Evolutionary conservation across 2,888 invertebrate species (phyloP), one percentile per base, ranked within the genome.

Genomic region (Seira sanloemensis): DNA sequence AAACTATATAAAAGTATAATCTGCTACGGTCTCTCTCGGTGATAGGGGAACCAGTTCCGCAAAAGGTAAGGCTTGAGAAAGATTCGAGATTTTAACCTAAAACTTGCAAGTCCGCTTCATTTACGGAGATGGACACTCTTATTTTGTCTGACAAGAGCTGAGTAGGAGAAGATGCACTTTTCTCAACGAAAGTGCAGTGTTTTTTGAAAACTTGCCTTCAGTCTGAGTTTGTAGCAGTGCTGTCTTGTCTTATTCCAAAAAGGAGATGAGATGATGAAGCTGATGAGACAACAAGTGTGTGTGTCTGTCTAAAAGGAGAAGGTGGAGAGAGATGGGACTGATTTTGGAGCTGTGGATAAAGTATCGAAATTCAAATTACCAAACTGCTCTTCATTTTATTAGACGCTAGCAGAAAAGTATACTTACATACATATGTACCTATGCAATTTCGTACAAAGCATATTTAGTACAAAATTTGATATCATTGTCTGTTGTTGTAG

Each of bases 31-130:
- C 12, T 37, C 12, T 4, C 37, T 37, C 37, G 4, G 37, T 7
- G 37, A 37, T 37, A 37, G 71, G 72, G 78, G 78, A 78, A 78
- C 78, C 66, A 78, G 78, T 78, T 78, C 78, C 78, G 72, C 78
- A 78, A 72, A 78, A 78, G 78, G 78, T 7, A 37, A 37, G 37
- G 5, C 12, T 4, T 12, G 5, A 7, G 37, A 37, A 37, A 37
- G 37, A 4, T 37, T 4, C 37, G 5, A 7, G 37, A 37, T 37
- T 37, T 37, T 4, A 37, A 7, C 37, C 12, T 37, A 12, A 37
- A 37, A 37, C 37, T 37, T 37, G 37, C 37, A 12, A 4, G 37
- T 37, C 37, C 37, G 37, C 37, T 37, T 37, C 12, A 37, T 37
- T 37, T 37, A 37, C 37, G 12, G 37, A 37, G 37, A 37, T 37